Conservation (phyloP, 2,888 invertebrate species). For the Sinhomidia bicolor region DNA sequence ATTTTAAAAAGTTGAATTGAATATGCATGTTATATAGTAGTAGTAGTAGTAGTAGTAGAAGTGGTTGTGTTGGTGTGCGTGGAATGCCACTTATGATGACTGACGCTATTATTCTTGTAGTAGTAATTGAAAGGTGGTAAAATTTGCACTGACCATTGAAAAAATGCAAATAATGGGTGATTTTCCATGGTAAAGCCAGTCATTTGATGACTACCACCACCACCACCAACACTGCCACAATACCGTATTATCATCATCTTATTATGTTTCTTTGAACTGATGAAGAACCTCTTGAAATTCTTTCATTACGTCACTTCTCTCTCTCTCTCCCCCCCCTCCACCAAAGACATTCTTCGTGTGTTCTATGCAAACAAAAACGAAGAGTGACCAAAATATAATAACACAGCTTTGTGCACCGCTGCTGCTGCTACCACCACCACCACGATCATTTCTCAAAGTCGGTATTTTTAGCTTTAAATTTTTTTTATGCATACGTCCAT, state of each 20-base stretch:
- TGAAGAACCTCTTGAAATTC: neutral
- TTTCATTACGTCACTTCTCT: neutral
- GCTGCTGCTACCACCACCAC: neutral
- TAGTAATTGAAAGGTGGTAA: conserved; percentile 6
- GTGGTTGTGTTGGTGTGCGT: neutral
- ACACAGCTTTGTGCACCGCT: too few species aligned
- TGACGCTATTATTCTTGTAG: neutral
- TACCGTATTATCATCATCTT: neutral
- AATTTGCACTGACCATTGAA: conserved; percentile 23
- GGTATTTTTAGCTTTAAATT: neutral
- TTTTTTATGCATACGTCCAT: neutral
- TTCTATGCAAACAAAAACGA: too few species aligned
- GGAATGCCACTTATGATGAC: neutral
- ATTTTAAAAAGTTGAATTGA: too few species aligned
- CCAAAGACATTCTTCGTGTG: too few species aligned
- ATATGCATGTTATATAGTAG: too few species aligned
- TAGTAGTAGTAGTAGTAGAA: neutral
- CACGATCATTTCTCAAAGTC: neutral
- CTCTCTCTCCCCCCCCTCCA: too few species aligned
- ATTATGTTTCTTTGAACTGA: neutral
- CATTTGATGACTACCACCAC: too few species aligned
- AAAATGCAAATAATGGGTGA: conserved; percentile 6
- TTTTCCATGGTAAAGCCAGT: neutral
- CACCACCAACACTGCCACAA: too few species aligned
- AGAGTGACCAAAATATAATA: too few species aligned